These are phyloP conservation scores for Dicentrarchus labrax DNA, from an alignment of 2,113 vertebrate species.

Conservation along the genomic window DNA sequence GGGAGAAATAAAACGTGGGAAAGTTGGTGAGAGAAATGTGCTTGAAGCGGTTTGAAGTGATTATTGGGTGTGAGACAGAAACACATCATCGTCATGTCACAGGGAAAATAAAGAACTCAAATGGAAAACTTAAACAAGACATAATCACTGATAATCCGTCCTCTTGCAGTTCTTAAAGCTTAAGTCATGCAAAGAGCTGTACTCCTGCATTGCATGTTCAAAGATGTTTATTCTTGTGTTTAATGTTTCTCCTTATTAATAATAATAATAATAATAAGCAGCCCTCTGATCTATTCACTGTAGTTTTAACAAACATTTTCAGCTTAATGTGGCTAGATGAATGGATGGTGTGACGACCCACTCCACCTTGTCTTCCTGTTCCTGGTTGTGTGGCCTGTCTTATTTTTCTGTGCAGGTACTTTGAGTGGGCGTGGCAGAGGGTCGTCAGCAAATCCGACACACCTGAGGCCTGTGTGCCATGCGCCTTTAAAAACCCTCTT, in stretches of 20 bases:
- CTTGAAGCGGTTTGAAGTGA: conserved; percentile 39
- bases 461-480: too few species aligned
- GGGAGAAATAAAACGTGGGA: conserved; percentile 7
- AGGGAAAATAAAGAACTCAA: conserved; percentile 3
- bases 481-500: too few species aligned
- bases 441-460: too few species aligned
- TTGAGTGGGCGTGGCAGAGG: too few species aligned
- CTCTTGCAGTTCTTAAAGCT: background rate
- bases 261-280: background rate
- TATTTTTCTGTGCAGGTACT: too few species aligned
- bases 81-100: background rate
- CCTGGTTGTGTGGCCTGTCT: too few species aligned
- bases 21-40: conserved; percentile 17
- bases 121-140: background rate
- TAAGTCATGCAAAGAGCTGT: background rate
- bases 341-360: conserved; percentile 90
- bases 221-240: too few species aligned
- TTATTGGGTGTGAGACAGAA: conserved; percentile 35
- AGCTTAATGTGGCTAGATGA: conserved; percentile 70
- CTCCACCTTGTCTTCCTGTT: conserved; percentile 89
- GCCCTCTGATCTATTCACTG: background rate
- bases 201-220: background rate
- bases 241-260: too few species aligned
- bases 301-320: background rate
- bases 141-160: background rate